These are phyloP conservation scores for Epirrhoe tristata DNA, from an alignment of 2,888 invertebrate species.

Conservation along the genomic window DNA sequence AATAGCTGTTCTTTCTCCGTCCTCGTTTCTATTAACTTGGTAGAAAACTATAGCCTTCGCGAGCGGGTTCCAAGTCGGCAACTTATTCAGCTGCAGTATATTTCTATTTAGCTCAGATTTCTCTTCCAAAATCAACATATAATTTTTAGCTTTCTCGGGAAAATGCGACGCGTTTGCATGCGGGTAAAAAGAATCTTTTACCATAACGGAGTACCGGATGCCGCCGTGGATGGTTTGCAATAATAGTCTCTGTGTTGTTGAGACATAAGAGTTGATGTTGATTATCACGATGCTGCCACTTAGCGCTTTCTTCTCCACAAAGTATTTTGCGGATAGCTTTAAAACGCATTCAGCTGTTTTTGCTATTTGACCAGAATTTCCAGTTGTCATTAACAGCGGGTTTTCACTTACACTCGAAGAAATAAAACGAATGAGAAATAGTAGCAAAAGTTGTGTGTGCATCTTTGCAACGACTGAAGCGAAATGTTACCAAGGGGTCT, in stretches of 20 bases:
- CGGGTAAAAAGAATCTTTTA: constrained; percentile 78
- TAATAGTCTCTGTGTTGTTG: constrained; percentile 71
- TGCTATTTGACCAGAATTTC: constrained; percentile 68
- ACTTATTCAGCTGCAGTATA: constrained; percentile 76
- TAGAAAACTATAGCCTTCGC: constrained; percentile 80
- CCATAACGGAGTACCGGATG: constrained; percentile 80
- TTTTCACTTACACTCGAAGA: constrained; percentile 61
- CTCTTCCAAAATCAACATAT: constrained; percentile 82
- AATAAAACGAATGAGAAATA: constrained; percentile 55
- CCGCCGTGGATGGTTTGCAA: constrained; percentile 77
- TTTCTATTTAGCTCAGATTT: constrained; percentile 75
- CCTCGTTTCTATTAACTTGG: constrained; percentile 62
- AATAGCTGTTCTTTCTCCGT: constrained; percentile 61
- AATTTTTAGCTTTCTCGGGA: constrained; percentile 83
- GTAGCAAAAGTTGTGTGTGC: constrained; percentile 45
- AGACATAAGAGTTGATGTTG: constrained; percentile 77
- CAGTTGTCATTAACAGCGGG: constrained; percentile 68
- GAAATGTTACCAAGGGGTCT: constrained; percentile 25
- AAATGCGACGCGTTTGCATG: constrained; percentile 83
- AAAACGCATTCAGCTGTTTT: constrained; percentile 81
- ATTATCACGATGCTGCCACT: constrained; percentile 82
- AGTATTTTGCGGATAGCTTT: constrained; percentile 82
- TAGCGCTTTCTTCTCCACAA: constrained; percentile 79
- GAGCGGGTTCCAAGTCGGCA: constrained; percentile 82
- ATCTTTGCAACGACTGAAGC: constrained; percentile 48